Base-by-base conservation (phyloP, 2,888 invertebrate genomes). In the Lasioglossum morio region DNA sequence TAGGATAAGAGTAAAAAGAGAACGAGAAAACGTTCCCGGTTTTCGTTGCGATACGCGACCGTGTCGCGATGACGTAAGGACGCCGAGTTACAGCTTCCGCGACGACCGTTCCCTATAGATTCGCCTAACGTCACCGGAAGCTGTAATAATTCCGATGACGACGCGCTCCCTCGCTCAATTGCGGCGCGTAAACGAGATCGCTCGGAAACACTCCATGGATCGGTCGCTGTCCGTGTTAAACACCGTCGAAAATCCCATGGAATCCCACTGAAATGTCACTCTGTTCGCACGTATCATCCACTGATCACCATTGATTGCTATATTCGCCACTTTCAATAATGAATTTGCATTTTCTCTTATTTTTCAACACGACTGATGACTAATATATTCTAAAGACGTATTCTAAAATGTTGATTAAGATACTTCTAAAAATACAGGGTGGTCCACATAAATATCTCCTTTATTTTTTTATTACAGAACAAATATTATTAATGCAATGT, bases 81-180 rank as follows among this genome's bases (percentile, higher is more conserved):
- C 87, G 86, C 90, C 90, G 89, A 91, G 89, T 86, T 88, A 84
- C 90, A 89, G 90, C 91, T 92, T 91, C 92, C 92, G 91, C 79
- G 90, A 84, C 85, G 76, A 66, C 72, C 88, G 90, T 87, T 90
- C 90, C 88, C 90, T 91, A 92, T 92, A 91, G 93, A 93, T 93
- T 92, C 92, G 92, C 91, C 93, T 91, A 91, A 92, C 87, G 82
- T 88, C 90, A 89, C 92, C 93, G 94, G 94, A 94, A 94, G 92
- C 90, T 91, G 92, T 92, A 94, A 93, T 94, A 93, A 93, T 92
- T 90, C 89, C 84, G 88, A 88, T 81, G 86, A 87, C 88, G 87
- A 87, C 81, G 87, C 85, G 87, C 85, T 87, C 89, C 84, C 90
- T 85, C 89, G 86, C 84, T 85, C 88, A 90, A 90, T 90, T 90